These are phyloP conservation scores for Sylvia borin DNA, from an alignment of 2,797 vertebrate species.

Conservation along the genomic window DNA sequence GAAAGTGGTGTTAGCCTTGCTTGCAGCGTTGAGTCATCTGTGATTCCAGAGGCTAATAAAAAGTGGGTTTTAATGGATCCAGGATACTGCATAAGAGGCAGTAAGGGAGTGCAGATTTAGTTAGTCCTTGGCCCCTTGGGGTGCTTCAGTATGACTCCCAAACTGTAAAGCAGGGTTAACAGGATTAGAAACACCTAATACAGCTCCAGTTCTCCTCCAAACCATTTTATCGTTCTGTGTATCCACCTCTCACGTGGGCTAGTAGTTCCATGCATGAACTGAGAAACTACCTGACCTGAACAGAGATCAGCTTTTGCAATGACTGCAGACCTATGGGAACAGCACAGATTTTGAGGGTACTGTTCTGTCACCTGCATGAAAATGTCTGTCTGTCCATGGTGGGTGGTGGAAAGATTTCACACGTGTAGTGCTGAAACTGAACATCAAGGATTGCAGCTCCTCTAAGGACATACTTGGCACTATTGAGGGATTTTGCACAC, in stretches of 20 bases:
- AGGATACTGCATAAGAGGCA: background rate
- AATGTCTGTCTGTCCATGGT: background rate
- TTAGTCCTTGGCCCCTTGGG: background rate
- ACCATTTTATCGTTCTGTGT: background rate
- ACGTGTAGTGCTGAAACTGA: background rate
- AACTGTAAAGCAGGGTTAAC: background rate
- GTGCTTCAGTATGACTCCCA: background rate
- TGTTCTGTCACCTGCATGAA: background rate
- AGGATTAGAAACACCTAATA: background rate
- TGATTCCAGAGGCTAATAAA: background rate
- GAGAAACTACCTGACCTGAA: background rate
- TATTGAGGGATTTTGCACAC: background rate
- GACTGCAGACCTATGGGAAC: background rate
- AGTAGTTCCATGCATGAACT: background rate
- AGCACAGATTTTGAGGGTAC: background rate
- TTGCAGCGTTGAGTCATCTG: background rate
- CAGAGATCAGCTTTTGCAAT: background rate
- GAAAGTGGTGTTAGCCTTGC: background rate
- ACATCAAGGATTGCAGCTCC: background rate
- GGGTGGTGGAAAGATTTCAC: background rate
- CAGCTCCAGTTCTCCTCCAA: background rate
- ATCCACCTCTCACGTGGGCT: background rate
- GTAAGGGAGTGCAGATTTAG: background rate
- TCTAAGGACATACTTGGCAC: background rate
- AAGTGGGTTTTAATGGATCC: background rate